A percentile compares a stretch with the other conserved stretches of the same genome.
Evolutionary conservation across 2,888 invertebrate genomes (phyloP).

Genomic region (Eumerus sabulonum): DNA sequence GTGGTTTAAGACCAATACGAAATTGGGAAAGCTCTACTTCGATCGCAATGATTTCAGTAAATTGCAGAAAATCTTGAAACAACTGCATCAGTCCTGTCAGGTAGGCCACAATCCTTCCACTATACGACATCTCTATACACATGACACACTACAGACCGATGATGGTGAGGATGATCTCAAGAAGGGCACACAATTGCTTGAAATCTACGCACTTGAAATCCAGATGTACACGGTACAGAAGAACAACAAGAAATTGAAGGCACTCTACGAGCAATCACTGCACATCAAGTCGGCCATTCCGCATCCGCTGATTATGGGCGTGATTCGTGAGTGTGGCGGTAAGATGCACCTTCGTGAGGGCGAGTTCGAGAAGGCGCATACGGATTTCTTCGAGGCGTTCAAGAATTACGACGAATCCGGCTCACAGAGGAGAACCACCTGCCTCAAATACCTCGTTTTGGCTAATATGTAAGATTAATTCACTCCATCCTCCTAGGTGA

Average conservation of each 20-base stretch:
- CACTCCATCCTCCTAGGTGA: no score
- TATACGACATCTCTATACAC: no score
- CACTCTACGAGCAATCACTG: conserved; percentile 97
- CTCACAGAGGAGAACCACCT: conserved; percentile 96
- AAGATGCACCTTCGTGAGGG: conserved; percentile 99
- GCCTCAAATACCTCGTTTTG: conserved; percentile 97
- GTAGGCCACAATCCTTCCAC: conserved; percentile 78
- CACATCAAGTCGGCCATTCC: conserved; percentile 99
- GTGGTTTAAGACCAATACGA: conserved; percentile 99
- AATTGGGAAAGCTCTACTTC: conserved; percentile 98
- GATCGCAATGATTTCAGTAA: conserved; percentile 97
- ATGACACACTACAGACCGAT: conserved; percentile 84
- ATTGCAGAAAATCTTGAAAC: conserved; percentile 97
- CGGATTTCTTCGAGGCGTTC: conserved; percentile 99
- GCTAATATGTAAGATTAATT: conserved; percentile 94
- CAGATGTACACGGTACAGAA: conserved; percentile 99
- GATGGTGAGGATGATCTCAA: conserved; percentile 98
- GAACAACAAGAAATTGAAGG: conserved; percentile 98
- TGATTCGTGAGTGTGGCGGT: conserved; percentile 99
- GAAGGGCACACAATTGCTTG: conserved; percentile 97
- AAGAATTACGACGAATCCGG: conserved; percentile 99
- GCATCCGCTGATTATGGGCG: conserved; percentile 99
- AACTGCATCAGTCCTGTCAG: conserved; percentile 98
- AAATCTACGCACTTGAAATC: conserved; percentile 99
- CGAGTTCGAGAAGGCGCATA: conserved; percentile 99